phyloP scores from a whole-genome alignment of 2,113 vertebrate genomes.

The Charina bottae region DNA sequence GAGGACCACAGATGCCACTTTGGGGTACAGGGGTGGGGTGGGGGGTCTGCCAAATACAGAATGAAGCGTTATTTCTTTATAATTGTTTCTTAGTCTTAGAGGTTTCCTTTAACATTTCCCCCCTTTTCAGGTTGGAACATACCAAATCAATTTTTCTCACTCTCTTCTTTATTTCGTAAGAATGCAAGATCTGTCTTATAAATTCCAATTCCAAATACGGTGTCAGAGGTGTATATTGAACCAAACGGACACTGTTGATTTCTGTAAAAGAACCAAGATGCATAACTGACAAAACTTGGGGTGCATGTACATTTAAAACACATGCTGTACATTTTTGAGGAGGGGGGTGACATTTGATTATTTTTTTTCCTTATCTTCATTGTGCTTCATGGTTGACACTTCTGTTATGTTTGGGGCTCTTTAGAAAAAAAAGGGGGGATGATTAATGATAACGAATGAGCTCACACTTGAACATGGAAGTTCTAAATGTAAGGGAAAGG shows the following conservation, averaged over 20 bases:
- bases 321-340: conserved; percentile 46
- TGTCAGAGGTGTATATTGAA: conserved; percentile 65
- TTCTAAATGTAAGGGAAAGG: conserved; percentile 29
- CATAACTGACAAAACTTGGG: conserved; percentile 46
- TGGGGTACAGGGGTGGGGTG: background rate
- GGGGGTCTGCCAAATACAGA: conserved; percentile 46
- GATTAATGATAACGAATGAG: conserved; percentile 16
- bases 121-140: conserved; percentile 30
- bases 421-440: background rate
- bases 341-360: conserved; percentile 48
- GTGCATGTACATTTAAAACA: conserved; percentile 62
- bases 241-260: conserved; percentile 67
- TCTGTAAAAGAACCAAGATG: conserved; percentile 52
- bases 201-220: conserved; percentile 61
- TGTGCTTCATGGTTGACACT: conserved; percentile 59
- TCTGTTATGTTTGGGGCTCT: conserved; percentile 25
- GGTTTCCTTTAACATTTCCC: conserved; percentile 64
- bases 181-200: conserved; percentile 40
- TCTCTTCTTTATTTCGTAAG: conserved; percentile 1
- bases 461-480: conserved; percentile 46
- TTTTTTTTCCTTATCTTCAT: conserved; percentile 55
- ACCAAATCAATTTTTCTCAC: conserved; percentile 1
- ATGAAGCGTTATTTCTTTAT: conserved; percentile 66
- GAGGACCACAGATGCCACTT: conserved; percentile 73
- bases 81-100: conserved; percentile 67